A percentile compares a stretch with the other conserved stretches of the same genome.
These are phyloP conservation scores for Artemisiospiza belli DNA, from an alignment of 2,113 vertebrate species.

Conservation along the genomic window DNA sequence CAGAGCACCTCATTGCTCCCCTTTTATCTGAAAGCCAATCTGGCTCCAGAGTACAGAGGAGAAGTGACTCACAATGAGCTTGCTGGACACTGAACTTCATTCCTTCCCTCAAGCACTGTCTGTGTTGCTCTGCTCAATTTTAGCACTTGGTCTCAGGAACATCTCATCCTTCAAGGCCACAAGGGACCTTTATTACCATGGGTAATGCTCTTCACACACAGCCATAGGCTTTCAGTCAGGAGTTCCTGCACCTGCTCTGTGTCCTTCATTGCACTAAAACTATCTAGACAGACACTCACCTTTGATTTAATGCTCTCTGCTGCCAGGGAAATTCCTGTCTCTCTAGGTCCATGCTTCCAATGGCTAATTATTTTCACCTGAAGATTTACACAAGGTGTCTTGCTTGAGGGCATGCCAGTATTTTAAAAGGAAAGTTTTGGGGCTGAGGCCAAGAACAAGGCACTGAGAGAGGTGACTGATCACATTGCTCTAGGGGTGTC, in stretches of 20 bases:
- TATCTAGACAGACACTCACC: background rate
- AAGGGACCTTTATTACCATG: background rate
- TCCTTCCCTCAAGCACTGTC: background rate
- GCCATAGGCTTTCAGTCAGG: background rate
- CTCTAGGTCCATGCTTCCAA: background rate
- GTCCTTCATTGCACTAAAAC: background rate
- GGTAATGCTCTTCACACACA: background rate
- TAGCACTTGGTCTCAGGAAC: background rate
- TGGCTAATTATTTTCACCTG: background rate
- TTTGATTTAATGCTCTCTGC: background rate
- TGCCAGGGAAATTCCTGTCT: background rate
- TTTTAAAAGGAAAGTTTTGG: background rate
- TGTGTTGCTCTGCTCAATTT: background rate
- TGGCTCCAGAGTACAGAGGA: background rate
- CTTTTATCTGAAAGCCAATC: background rate
- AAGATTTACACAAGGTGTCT: background rate
- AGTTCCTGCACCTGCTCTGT: background rate
- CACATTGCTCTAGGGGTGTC: background rate
- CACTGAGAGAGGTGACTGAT: background rate
- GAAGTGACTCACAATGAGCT: background rate
- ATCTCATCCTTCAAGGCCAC: background rate
- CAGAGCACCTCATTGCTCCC: background rate
- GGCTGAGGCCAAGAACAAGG: background rate
- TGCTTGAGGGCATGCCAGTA: background rate
- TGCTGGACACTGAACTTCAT: fast-evolving